A percentile compares a stretch with the other conserved stretches of the same genome.
Conservation (phyloP, 2,113 vertebrate genomes). For the Spea bombifrons region DNA sequence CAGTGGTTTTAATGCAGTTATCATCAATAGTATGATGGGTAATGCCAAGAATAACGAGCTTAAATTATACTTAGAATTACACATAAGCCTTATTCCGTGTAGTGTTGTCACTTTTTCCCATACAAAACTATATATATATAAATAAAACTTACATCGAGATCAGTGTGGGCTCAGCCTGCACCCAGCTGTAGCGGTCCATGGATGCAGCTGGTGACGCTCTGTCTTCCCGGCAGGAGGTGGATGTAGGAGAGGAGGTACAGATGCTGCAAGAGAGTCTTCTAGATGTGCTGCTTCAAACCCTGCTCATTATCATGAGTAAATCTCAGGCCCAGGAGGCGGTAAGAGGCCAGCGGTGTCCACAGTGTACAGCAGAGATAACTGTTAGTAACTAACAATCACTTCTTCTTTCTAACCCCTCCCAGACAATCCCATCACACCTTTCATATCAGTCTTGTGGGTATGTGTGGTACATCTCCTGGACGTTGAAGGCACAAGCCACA, state of each 20-base stretch:
- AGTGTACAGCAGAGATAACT: constrained; percentile 99
- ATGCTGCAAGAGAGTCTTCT: constrained; percentile 98
- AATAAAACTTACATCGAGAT: too few species aligned
- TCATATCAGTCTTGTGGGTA: background rate
- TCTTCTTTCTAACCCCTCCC: constrained; percentile 65
- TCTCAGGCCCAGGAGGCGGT: constrained; percentile 98
- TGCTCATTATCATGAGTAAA: constrained; percentile 98
- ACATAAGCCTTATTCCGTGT: too few species aligned
- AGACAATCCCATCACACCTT: constrained; percentile 50
- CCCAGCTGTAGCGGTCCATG: too few species aligned
- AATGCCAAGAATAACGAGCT: background rate
- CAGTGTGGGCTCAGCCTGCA: too few species aligned
- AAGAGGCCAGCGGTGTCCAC: constrained; percentile 98
- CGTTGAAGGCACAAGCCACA: background rate
- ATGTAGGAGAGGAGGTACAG: constrained; percentile 95
- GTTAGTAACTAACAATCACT: constrained; percentile 99
- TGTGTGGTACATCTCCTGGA: background rate
- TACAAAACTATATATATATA: too few species aligned
- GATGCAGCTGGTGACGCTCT: background rate
- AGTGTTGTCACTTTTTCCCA: too few species aligned
- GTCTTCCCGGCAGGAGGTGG: constrained; percentile 74
- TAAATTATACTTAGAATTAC: too few species aligned
- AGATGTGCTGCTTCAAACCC: constrained; percentile 94
- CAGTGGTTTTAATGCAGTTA: too few species aligned
- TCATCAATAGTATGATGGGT: background rate